phyloP scores from a whole-genome alignment of 2,113 vertebrate species.

The Malurus melanocephalus region DNA sequence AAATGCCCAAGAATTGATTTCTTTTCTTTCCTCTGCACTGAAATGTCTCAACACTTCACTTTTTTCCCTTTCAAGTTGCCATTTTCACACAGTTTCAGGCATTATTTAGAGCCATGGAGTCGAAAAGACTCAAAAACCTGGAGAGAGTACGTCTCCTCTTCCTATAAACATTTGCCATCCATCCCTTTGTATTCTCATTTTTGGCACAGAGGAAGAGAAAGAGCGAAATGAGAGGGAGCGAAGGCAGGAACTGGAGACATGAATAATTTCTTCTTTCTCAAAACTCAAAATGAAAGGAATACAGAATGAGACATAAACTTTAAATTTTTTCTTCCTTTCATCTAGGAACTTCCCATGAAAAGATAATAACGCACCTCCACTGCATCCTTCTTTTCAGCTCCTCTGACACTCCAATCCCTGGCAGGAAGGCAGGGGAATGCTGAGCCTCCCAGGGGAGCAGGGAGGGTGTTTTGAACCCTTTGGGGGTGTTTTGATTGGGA shows the following conservation, averaged over 20 bases:
- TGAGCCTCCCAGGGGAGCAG: neutral
- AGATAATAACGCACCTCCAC: neutral
- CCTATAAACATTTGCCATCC: conserved; percentile 23
- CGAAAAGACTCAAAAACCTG: conserved; percentile 3
- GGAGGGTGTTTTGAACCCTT: neutral
- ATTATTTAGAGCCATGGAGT: conserved; percentile 20
- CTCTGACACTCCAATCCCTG: rapidly evolving
- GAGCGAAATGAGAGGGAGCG: neutral
- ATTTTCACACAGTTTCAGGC: neutral
- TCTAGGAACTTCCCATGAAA: conserved; percentile 15
- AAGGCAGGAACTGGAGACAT: neutral
- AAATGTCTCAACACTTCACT: neutral
- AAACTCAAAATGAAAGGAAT: conserved; percentile 38
- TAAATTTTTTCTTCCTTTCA: neutral
- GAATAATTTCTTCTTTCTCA: conserved; percentile 45
- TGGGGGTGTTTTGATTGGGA: neutral
- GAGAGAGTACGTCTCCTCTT: neutral
- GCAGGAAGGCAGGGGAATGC: neutral
- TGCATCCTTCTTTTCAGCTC: neutral
- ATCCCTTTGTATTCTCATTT: neutral
- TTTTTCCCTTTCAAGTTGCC: conserved; percentile 9
- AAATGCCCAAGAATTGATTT: conserved; percentile 29
- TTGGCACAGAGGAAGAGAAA: neutral
- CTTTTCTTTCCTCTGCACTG: neutral
- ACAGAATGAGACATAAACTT: conserved; percentile 15